Evolutionary conservation across 2,888 invertebrate genomes (phyloP).

Genomic region (Rhimphoctona megacephalus): DNA sequence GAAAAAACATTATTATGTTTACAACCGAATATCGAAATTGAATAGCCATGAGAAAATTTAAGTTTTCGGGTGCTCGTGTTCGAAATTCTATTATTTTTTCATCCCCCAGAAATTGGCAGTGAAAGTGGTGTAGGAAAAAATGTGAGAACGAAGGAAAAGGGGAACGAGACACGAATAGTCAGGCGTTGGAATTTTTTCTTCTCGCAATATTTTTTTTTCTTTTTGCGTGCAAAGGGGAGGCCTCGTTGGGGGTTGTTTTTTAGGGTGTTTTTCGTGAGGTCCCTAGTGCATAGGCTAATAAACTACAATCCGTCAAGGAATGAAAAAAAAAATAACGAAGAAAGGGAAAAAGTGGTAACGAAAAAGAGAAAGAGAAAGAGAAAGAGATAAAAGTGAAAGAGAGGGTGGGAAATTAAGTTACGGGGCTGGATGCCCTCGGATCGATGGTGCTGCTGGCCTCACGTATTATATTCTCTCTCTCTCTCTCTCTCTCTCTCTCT

Average conservation of each 20-base stretch:
- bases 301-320: neutral
- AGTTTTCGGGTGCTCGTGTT: neutral
- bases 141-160: neutral
- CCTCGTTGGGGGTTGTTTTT: neutral
- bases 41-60: neutral
- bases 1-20: neutral
- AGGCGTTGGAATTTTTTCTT: conserved; percentile 16
- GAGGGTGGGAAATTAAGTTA: conserved; percentile 76
- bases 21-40: neutral
- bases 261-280: conserved; percentile 2
- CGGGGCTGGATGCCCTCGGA: conserved; percentile 74
- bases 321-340: neutral
- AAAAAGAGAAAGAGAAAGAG: conserved; percentile 40
- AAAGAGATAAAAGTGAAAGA: conserved; percentile 62
- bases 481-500: conserved; percentile 55
- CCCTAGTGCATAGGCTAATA: neutral
- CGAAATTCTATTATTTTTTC: neutral
- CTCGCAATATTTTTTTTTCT: neutral
- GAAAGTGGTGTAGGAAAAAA: neutral
- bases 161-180: conserved; percentile 2
- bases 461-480: conserved; percentile 53
- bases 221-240: neutral
- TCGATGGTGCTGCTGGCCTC: conserved; percentile 77
- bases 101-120: neutral
- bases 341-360: conserved; percentile 24